Evolutionary conservation across 2,888 invertebrate genomes (phyloP).

Genomic region (Hypomecis punctinalis): DNA sequence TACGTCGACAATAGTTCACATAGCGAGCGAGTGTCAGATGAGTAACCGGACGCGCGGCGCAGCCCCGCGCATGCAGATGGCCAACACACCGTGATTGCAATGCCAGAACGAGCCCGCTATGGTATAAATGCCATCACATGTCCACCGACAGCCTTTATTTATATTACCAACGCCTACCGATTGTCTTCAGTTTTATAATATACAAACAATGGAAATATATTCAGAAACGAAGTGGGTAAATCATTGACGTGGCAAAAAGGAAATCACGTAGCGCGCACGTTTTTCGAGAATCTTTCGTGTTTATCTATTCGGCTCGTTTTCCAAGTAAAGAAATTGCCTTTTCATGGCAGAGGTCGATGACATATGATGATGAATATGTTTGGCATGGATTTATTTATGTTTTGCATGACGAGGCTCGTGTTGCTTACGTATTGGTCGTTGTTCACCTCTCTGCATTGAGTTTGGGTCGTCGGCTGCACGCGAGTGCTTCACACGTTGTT

Average conservation of each 20-base stretch:
- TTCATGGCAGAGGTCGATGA: constrained; percentile 50
- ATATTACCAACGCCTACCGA: constrained; percentile 74
- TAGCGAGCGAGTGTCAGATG: constrained; percentile 72
- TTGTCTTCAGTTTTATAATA: constrained; percentile 72
- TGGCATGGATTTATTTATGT: constrained; percentile 26
- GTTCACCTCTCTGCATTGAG: constrained; percentile 52
- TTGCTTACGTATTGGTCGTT: constrained; percentile 24
- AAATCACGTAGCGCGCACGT: constrained; percentile 70
- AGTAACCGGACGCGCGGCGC: constrained; percentile 79
- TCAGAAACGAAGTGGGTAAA: constrained; percentile 60
- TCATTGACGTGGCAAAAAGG: constrained; percentile 67
- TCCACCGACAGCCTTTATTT: constrained; percentile 67
- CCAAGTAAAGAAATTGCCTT: constrained; percentile 47
- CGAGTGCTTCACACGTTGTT: constrained; percentile 55
- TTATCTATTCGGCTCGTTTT: constrained; percentile 57
- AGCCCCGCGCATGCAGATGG: constrained; percentile 76
- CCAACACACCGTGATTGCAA: constrained; percentile 72
- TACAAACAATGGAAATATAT: constrained; percentile 75
- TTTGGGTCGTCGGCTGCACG: constrained; percentile 37
- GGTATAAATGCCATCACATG: constrained; percentile 81
- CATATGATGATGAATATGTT: constrained; percentile 38
- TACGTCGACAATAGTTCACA: constrained; percentile 58
- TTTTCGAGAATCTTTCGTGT: constrained; percentile 66
- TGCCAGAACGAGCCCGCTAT: constrained; percentile 75
- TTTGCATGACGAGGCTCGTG: constrained; percentile 28